These are phyloP conservation scores for Metalampra italica DNA, from an alignment of 2,888 invertebrate species.

Conservation along the genomic window DNA sequence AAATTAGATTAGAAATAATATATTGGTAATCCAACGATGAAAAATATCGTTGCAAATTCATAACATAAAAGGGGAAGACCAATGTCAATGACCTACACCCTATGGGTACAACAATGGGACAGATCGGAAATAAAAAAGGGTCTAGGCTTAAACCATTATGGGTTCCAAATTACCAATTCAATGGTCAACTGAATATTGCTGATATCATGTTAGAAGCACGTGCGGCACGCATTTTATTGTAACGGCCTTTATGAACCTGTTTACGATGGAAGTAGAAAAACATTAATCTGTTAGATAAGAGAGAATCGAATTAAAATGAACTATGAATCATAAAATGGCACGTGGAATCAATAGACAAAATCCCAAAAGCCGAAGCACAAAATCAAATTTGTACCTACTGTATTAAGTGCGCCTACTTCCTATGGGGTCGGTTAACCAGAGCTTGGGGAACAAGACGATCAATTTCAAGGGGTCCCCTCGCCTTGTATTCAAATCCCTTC, in stretches of 20 bases:
- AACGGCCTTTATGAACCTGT: conserved; percentile 33
- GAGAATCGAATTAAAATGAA: background rate
- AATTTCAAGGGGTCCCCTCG: conserved; percentile 73
- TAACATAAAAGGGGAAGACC: conserved; percentile 62
- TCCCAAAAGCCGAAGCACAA: conserved; percentile 28
- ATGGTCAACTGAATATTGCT: conserved; percentile 53
- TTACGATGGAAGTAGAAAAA: conserved; percentile 11
- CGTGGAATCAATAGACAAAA: background rate
- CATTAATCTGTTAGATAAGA: background rate
- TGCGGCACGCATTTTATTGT: conserved; percentile 37
- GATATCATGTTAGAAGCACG: conserved; percentile 41
- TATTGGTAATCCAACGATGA: conserved; percentile 64
- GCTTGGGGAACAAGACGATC: conserved; percentile 68
- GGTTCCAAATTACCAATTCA: conserved; percentile 61
- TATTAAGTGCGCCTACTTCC: conserved; percentile 56
- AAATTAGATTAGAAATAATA: conserved; percentile 54
- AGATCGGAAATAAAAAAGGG: conserved; percentile 60
- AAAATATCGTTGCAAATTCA: conserved; percentile 64
- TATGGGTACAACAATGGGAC: conserved; percentile 63
- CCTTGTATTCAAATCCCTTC: conserved; percentile 73
- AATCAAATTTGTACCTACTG: conserved; percentile 71
- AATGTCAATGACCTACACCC: conserved; percentile 74
- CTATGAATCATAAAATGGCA: background rate
- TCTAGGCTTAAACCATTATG: conserved; percentile 51
- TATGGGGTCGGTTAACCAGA: conserved; percentile 68